Evolutionary conservation across 2,113 vertebrate genomes (phyloP), one percentile per base, ranked within the genome.

Genomic region (Blennius ocellaris): DNA sequence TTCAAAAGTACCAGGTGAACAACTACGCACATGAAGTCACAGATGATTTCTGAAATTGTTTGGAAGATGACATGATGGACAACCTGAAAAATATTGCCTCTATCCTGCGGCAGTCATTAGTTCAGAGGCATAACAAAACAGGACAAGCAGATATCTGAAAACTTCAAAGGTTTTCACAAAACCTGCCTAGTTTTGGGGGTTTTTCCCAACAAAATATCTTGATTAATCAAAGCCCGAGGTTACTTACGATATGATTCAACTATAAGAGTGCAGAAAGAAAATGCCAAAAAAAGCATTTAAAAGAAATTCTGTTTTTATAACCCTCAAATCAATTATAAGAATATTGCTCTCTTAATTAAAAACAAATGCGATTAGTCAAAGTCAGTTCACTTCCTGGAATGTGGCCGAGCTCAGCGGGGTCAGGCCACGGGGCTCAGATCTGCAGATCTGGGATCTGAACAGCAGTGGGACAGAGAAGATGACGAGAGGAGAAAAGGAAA

Each of bases 361-460:
- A 88, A 82, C 70, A 88, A 87, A 83, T 66, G 52, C 73, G 58
- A 79, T 62, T 61, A 82, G 38, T 56, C 16, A 55, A 57, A 76
- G 59, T 55, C 41, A 47, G 39, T 48, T 81, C 49, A 30, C 57
- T 87, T 89, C 69, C 69, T 73, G 66, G 83, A 79, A 73, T 82
- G 62, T 54, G 56, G 39, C 11, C 16, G 40, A 61, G 58, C 47
- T 45, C 0, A 2, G 10, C 59, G 2, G 52, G 65, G 57, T 71
- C 75, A 17, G 65, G 30, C 14, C 51, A 37, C 48, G 36, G 40
- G 62, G 57, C 17, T 8, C 0, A n/a, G 54, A 55, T 11, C 44
- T 16, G 49, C 58, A 14, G 44, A 7, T 36, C 47, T 4, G 39
- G 11, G 54, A 51, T 52, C 50, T 44, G 52, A 72, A 60, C n/a